Evolutionary conservation across 2,888 invertebrate species (phyloP).

Genomic region (Drosophila birchii): DNA sequence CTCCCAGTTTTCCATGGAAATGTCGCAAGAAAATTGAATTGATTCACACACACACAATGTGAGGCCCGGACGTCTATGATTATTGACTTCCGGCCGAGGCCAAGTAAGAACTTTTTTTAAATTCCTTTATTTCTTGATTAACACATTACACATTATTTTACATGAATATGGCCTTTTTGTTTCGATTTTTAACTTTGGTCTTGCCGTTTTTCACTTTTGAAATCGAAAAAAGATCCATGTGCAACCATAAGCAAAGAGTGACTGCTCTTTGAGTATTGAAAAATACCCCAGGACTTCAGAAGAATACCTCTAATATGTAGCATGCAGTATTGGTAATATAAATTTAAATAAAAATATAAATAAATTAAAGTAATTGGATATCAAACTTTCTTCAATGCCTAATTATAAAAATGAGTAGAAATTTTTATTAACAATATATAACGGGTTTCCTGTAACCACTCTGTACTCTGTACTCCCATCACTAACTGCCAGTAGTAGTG

Average conservation of each 20-base stretch:
- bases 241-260: conserved; percentile 17
- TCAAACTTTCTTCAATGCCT: too few species aligned
- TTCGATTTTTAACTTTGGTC: neutral
- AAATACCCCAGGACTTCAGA: neutral
- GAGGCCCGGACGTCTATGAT: neutral
- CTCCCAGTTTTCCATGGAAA: neutral
- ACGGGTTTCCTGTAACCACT: too few species aligned
- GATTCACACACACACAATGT: neutral
- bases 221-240: conserved; percentile 32
- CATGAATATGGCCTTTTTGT: too few species aligned
- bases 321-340: neutral
- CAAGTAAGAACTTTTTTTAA: neutral
- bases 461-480: neutral
- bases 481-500: neutral
- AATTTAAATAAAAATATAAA: too few species aligned
- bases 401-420: too few species aligned
- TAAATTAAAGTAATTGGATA: too few species aligned
- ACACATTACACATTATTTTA: neutral
- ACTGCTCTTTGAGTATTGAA: neutral
- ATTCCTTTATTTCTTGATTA: neutral
- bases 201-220: conserved; percentile 27
- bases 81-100: neutral
- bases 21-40: conserved; percentile 16
- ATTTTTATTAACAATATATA: too few species aligned
- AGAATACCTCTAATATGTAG: neutral